These are phyloP conservation scores for Echiichthys vipera DNA, from an alignment of 2,797 vertebrate species.

Conservation along the genomic window DNA sequence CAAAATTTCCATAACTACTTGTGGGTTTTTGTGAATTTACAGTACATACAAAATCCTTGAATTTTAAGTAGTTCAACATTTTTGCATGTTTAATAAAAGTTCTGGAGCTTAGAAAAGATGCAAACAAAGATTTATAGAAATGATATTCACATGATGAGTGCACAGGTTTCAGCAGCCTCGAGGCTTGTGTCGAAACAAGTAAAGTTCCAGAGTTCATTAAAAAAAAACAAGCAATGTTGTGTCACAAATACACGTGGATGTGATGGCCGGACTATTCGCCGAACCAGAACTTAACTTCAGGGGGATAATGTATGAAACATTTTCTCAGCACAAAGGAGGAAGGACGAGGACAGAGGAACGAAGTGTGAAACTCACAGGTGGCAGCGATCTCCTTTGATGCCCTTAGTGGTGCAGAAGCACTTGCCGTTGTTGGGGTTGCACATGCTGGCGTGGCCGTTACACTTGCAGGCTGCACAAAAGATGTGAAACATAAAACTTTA, in stretches of 20 bases:
- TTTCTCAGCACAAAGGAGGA: not conserved
- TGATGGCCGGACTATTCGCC: not conserved
- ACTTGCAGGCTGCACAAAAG: conserved; percentile 90
- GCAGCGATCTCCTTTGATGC: conserved; percentile 97
- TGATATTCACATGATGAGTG: not conserved
- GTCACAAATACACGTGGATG: not conserved
- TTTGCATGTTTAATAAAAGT: not conserved
- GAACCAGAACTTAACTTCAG: not conserved
- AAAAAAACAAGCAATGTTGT: not conserved
- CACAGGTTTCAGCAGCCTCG: not conserved
- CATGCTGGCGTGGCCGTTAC: conserved; percentile 95
- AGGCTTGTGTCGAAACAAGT: not conserved
- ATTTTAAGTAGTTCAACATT: not conserved
- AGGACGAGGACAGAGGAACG: not conserved
- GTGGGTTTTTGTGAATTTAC: not conserved
- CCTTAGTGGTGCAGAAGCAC: conserved; percentile 98
- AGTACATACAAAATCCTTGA: not conserved
- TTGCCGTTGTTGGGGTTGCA: conserved; percentile 96
- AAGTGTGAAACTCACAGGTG: conserved; percentile 90
- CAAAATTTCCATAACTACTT: not conserved
- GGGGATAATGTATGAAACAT: not conserved
- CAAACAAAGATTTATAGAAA: not conserved
- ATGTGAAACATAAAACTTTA: not conserved
- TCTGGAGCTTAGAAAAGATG: not conserved
- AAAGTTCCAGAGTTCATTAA: not conserved